Percentiles rank a stretch among this genome's conserved stretches.
Conservation (phyloP, 2,797 vertebrate genomes). For the Acanthurus tractus region DNA sequence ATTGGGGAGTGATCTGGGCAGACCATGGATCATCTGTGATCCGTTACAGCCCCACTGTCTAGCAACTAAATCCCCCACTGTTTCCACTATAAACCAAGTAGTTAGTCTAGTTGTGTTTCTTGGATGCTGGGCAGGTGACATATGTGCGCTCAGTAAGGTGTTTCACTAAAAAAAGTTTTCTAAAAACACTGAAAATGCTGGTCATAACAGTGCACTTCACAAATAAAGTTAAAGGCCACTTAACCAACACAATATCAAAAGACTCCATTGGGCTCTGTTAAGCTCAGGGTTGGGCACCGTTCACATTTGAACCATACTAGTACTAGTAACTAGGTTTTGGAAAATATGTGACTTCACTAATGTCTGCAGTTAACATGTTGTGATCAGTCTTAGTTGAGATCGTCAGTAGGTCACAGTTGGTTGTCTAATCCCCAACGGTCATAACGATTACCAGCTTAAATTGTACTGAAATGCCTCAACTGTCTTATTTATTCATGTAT, state of each 20-base stretch:
- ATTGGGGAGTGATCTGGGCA: too few relatives aligned
- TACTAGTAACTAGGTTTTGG: too few relatives aligned
- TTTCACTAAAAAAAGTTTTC: neutral
- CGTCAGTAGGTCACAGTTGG: conserved; percentile 26
- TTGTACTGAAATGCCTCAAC: conserved; percentile 42
- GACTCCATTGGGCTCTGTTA: neutral
- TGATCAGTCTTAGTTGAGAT: conserved; percentile 10
- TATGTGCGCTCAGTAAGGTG: neutral
- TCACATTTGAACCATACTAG: neutral
- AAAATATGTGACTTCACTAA: too few relatives aligned
- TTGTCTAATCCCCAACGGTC: conserved; percentile 26
- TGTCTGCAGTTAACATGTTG: conserved; percentile 31
- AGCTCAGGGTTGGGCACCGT: neutral
- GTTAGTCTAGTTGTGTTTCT: neutral
- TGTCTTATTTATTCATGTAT: conserved; percentile 77
- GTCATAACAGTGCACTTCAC: too few relatives aligned
- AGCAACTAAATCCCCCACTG: neutral
- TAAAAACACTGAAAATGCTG: neutral
- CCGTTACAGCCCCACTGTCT: neutral
- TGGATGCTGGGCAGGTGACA: neutral
- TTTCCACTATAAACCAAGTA: neutral
- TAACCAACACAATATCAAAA: conserved; percentile 8
- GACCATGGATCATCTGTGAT: too few relatives aligned
- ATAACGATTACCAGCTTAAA: conserved; percentile 54
- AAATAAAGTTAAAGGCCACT: neutral